Base-by-base conservation (phyloP, 2,888 invertebrate genomes). In the Diachrysia chrysitis region DNA sequence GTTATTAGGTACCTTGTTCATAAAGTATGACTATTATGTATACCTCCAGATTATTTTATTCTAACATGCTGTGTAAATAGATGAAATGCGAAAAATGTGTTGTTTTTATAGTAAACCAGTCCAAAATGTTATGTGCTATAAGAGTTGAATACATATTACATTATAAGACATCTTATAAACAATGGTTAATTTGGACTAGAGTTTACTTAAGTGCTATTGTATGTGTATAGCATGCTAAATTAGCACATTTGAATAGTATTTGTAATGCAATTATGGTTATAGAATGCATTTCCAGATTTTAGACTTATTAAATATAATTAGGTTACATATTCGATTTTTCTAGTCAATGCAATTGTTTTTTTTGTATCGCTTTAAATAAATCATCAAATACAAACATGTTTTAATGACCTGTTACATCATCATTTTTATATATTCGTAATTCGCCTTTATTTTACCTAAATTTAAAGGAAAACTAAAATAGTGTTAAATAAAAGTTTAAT, bases 331-430 rank as follows among this genome's bases (percentile, higher is more conserved):
- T 89, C 80, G 87, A 89, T 93, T 93, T 86, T 90, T 95, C 95
- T 95, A 95, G 95, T 95, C 95, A 95, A 89, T 89, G 92, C 91
- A 91, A 91, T 89, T 85, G 90, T 91, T 92, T 32, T 71, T 75
- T 76, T 92, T 93, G 87, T 94, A 94, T 92, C 88, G 93, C 94
- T 93, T 92, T 88, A 95, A 42, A 92, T 94, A 94, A 95, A 94
- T 92, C 89, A 91, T 90, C 77, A 85, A 87, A 86, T 69, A 81
- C 56, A 60, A 54, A 51, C 9, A 69, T 58, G 67, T 71, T 78
- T 76, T 73, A 69, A 73, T 69, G 10, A 37, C 61, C 53, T 57
- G 29, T 10, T 25, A 56, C 42, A 19, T 48, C 16, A 46, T 7
- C 2, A 51, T 16, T n/a, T 37, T 42, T 42, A n/a, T 42, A 51